Percentiles rank a stretch among this genome's conserved stretches.
Evolutionary conservation across 1,140 invertebrate species (phyloP).

Genomic region (Drosophila trapezifrons): DNA sequence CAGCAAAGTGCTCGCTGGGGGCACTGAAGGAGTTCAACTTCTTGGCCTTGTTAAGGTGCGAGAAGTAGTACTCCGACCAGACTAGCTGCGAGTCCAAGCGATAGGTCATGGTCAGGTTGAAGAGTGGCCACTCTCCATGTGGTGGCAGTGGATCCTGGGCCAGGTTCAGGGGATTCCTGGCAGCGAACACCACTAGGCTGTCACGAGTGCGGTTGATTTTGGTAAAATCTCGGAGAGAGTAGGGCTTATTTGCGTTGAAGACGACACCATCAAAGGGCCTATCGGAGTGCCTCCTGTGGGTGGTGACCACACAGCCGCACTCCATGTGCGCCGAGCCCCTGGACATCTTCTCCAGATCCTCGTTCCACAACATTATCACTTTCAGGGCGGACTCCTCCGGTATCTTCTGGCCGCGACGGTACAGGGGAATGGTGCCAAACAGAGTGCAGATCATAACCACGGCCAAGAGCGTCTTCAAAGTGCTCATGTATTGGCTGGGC

Average conservation of each 20-base stretch:
- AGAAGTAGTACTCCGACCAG: slow-evolving; percentile 51
- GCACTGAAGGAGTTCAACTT: slow-evolving; percentile 13
- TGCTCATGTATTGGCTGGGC: background rate
- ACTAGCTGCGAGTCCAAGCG: slow-evolving; percentile 59
- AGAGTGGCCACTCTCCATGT: background rate
- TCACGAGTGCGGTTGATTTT: slow-evolving; percentile 5
- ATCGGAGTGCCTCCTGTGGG: background rate
- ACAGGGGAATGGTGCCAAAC: slow-evolving; percentile 11
- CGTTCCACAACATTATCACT: slow-evolving; percentile 57
- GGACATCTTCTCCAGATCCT: background rate
- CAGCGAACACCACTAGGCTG: slow-evolving; percentile 43
- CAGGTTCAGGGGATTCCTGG: slow-evolving; percentile 27
- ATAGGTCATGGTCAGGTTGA: slow-evolving; percentile 66
- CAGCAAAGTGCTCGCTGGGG: background rate
- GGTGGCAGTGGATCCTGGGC: slow-evolving; percentile 1
- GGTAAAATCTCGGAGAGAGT: slow-evolving; percentile 12
- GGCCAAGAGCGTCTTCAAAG: slow-evolving; percentile 7
- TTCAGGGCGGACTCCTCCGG: background rate
- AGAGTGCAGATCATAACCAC: slow-evolving; percentile 29
- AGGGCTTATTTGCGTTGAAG: slow-evolving; percentile 45
- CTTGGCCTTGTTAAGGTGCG: background rate
- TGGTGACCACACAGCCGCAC: slow-evolving; percentile 60
- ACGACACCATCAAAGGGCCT: slow-evolving; percentile 49
- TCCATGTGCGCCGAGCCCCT: slow-evolving; percentile 8
- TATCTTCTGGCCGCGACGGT: background rate